A percentile compares a stretch with the other conserved stretches of the same genome.
Conservation (phyloP, 1,140 invertebrate genomes). For the Chrysopa pallens region DNA sequence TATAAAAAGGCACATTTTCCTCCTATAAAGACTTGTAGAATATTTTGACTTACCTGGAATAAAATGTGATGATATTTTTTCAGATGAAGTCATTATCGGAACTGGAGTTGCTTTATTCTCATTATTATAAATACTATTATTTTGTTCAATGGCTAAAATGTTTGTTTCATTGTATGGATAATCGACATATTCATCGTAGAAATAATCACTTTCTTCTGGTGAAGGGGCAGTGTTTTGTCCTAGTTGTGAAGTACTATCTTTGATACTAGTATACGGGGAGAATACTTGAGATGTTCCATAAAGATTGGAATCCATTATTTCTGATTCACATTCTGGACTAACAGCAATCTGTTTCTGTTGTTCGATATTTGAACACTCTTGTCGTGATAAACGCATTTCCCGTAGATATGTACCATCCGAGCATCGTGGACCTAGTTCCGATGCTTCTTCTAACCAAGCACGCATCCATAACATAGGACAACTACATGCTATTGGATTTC, state of each 20-base stretch:
- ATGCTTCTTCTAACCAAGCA: conserved; percentile 57
- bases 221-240: conserved; percentile 30
- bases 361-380: conserved; percentile 37
- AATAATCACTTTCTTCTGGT: conserved; percentile 55
- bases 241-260: neutral
- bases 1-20: neutral
- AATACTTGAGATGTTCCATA: conserved; percentile 28
- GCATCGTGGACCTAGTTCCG: conserved; percentile 50
- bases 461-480: conserved; percentile 65
- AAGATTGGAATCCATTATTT: conserved; percentile 29
- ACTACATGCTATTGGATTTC: conserved; percentile 63
- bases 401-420: conserved; percentile 52
- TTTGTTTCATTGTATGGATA: conserved; percentile 41
- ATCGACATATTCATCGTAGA: conserved; percentile 65
- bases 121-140: conserved; percentile 6
- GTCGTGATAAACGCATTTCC: conserved; percentile 44
- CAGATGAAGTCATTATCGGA: conserved; percentile 12
- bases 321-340: conserved; percentile 41
- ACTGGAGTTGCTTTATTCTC: conserved; percentile 1
- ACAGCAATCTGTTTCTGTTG: conserved; percentile 21
- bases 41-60: conserved; percentile 5
- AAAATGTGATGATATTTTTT: conserved; percentile 8
- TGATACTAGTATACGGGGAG: conserved; percentile 24
- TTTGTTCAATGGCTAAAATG: conserved; percentile 7
- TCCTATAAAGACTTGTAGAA: conserved; percentile 17